These are phyloP conservation scores for Drosophila saltans DNA, from an alignment of 1,140 invertebrate genomes.

Conservation along the genomic window DNA sequence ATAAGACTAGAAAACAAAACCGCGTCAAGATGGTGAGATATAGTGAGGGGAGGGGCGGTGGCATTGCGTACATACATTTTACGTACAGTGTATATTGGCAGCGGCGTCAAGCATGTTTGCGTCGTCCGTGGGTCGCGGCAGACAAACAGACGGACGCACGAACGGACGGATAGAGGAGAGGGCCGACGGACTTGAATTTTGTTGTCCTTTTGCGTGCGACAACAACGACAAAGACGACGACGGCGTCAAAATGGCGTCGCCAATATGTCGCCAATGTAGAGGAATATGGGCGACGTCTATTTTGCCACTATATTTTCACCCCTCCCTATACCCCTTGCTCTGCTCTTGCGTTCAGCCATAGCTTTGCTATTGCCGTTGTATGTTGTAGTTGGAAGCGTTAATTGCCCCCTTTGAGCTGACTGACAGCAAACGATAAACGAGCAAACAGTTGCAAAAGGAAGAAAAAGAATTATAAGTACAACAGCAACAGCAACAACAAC, in stretches of 20 bases:
- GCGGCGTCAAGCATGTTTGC: slow-evolving; percentile 51
- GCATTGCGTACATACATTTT: no score
- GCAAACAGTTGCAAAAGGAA: slow-evolving; percentile 67
- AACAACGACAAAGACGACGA: slow-evolving; percentile 39
- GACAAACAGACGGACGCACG: slow-evolving; percentile 23
- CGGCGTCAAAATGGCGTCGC: slow-evolving; percentile 76
- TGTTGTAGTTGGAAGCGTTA: slow-evolving; percentile 63
- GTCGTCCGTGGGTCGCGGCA: slow-evolving; percentile 38
- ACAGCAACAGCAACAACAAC: slow-evolving; percentile 27
- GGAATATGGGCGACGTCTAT: slow-evolving; percentile 57
- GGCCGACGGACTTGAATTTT: slow-evolving; percentile 1
- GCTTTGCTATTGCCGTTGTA: slow-evolving; percentile 27
- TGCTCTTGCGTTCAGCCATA: no score
- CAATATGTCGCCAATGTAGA: slow-evolving; percentile 71
- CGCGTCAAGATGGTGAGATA: neutral
- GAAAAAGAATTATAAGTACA: slow-evolving; percentile 3
- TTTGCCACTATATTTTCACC: slow-evolving; percentile 36
- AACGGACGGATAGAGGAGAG: slow-evolving; percentile 14
- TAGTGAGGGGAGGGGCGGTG: neutral
- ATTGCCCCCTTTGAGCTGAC: slow-evolving; percentile 79
- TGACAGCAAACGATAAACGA: slow-evolving; percentile 80
- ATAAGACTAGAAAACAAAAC: slow-evolving; percentile 36
- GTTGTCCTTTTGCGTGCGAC: slow-evolving; percentile 58
- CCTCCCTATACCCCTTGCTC: slow-evolving; percentile 3
- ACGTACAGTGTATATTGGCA: slow-evolving; percentile 16